Evolutionary conservation across 2,113 vertebrate genomes (phyloP), one percentile per base, ranked within the genome.

Genomic region (Irena cyanogastra): DNA sequence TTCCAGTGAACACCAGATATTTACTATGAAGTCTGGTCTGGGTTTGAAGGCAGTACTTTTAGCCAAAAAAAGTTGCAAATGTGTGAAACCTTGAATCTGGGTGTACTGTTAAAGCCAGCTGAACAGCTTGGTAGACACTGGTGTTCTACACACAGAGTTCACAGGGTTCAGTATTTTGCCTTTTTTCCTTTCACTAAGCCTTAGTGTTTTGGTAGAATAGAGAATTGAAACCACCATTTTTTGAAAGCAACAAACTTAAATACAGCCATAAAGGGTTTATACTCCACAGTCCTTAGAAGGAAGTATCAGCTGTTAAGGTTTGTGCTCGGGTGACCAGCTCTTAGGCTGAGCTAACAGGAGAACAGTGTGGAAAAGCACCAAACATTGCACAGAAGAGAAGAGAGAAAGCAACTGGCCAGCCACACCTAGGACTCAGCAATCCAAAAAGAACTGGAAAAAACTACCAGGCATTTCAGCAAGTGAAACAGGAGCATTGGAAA

Each of bases 91-190:
- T 75, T 84, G 72, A 78, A 71, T 63, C 9, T 4, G 1, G 5
- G 5, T 60, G 37, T 44, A 26, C 35, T 47, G 42, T 24, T 87
- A 19, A 23, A 35, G 33, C 56, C 90, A 89, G 56, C 23, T 89
- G 56, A 93, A 91, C 26, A 82, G 30, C 52, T 66, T 91, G 69
- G 7, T 19, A 47, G 16, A 64, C 11, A 26, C 13, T 20, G 39
- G 16, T 0, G 0, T 59, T 16, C 31, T 2, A 52, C 7, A 13
- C 1, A 0, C 30, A 42, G 60, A 76, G 60, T 71, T 60, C 42
- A 49, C 41, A 57, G 20, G 16, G 61, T 33, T 74, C 33, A 42
- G 9, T 53, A 71, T 47, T 69, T 84, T 63, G 19, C 33, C 26
- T 56, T 47, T 83, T 84, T 78, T 31, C 52, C 47, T 82, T 87